Evolutionary conservation across 1,140 invertebrate genomes (phyloP).

Genomic region (Neelides sp.): DNA sequence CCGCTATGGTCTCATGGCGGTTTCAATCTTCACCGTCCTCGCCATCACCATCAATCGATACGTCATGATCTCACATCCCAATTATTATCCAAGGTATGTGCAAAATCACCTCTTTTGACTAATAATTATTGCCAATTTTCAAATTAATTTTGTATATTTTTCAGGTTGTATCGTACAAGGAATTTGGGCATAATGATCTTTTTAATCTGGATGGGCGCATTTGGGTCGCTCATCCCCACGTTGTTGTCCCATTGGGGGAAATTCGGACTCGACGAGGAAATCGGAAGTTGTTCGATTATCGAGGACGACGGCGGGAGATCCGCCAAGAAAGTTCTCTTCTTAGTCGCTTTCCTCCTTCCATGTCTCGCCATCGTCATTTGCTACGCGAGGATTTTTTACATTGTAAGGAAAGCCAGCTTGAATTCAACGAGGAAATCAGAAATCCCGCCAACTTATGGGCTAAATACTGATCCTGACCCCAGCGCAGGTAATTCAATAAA

Average conservation of each 20-base stretch:
- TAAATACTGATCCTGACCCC: too few species aligned
- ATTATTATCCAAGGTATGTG: slow-evolving; percentile 64
- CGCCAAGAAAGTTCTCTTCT: slow-evolving; percentile 68
- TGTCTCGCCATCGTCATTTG: slow-evolving; percentile 65
- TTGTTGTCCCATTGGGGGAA: slow-evolving; percentile 69
- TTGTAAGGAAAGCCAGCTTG: slow-evolving; percentile 57
- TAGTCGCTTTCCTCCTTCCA: slow-evolving; percentile 63
- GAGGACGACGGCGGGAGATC: slow-evolving; percentile 52
- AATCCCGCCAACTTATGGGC: too few species aligned
- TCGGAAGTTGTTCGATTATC: slow-evolving; percentile 67
- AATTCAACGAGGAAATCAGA: too few species aligned
- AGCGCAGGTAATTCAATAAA: too few species aligned
- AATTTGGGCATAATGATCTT: slow-evolving; percentile 62
- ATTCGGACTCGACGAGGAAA: slow-evolving; percentile 56
- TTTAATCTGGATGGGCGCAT: slow-evolving; percentile 60
- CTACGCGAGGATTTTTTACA: slow-evolving; percentile 67
- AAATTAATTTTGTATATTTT: too few species aligned
- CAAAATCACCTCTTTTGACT: too few species aligned
- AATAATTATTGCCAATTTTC: too few species aligned
- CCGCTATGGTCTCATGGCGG: slow-evolving; percentile 62
- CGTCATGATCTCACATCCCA: slow-evolving; percentile 71
- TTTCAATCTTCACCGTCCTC: slow-evolving; percentile 66
- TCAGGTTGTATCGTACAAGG: slow-evolving; percentile 55
- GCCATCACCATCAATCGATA: slow-evolving; percentile 72
- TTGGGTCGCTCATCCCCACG: slow-evolving; percentile 60